Conservation (phyloP, 2,113 vertebrate species). For the Oostethus manadensis region DNA sequence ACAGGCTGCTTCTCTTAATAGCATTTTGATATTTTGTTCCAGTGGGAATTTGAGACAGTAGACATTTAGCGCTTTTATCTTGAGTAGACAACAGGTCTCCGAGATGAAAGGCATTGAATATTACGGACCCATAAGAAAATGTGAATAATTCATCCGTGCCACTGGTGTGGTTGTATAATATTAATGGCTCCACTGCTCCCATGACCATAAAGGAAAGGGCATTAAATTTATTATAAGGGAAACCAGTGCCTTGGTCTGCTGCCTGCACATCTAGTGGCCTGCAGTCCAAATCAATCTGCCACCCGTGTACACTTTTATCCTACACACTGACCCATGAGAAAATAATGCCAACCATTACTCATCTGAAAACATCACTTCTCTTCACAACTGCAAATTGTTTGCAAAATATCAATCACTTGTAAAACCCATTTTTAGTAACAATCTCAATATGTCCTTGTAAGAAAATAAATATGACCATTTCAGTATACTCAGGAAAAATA, state of each 20-base stretch:
- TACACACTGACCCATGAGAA: conserved; percentile 63
- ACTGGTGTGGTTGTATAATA: conserved; percentile 60
- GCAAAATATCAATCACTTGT: neutral
- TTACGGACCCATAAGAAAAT: conserved; percentile 45
- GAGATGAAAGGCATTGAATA: conserved; percentile 38
- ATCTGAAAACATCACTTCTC: neutral
- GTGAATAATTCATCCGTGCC: conserved; percentile 60
- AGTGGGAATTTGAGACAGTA: conserved; percentile 26
- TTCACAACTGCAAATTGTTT: conserved; percentile 10
- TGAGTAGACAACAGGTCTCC: conserved; percentile 43
- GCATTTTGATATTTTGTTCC: conserved; percentile 40
- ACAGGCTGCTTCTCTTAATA: conserved; percentile 21
- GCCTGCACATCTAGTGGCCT: conserved; percentile 42
- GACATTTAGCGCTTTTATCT: conserved; percentile 36
- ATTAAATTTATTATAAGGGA: conserved; percentile 52
- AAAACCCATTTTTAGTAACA: no score
- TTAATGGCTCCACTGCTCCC: conserved; percentile 57
- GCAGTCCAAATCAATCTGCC: conserved; percentile 57
- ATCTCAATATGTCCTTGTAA: no score
- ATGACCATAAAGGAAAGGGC: conserved; percentile 48
- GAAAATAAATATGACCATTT: no score
- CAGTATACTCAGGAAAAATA: no score
- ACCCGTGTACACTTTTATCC: conserved; percentile 58
- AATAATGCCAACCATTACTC: conserved; percentile 37
- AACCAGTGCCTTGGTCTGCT: conserved; percentile 25